Conservation (phyloP, 1,140 invertebrate genomes). For the Hydropsyche tenuis region DNA sequence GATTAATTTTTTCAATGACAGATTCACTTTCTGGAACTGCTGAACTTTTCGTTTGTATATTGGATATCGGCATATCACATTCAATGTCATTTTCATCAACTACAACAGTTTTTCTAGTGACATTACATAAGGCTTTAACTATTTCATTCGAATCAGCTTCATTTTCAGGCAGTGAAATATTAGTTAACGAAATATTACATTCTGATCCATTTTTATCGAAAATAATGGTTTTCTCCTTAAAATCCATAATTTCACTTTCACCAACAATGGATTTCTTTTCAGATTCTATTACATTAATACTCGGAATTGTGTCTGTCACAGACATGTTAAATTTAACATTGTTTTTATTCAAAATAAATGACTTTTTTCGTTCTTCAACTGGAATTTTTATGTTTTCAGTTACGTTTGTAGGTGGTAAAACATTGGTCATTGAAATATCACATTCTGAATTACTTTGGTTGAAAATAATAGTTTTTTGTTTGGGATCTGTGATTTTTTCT, state of each 20-base stretch:
- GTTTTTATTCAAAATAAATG: background rate
- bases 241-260: background rate
- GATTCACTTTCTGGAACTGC: too few relatives aligned
- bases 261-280: too few relatives aligned
- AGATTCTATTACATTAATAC: background rate
- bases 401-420: background rate
- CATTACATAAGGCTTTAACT: background rate
- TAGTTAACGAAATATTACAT: too few relatives aligned
- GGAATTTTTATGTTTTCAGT: background rate
- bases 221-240: conserved; percentile 27
- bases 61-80: background rate
- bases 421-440: conserved; percentile 32
- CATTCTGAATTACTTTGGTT: conserved; percentile 6
- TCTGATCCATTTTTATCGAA: conserved; percentile 23
- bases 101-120: conserved; percentile 2
- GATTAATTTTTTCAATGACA: too few relatives aligned
- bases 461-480: conserved; percentile 31
- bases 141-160: background rate
- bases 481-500: background rate
- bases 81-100: background rate
- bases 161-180: background rate
- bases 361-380: background rate
- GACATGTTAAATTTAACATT: background rate
- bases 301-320: background rate
- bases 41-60: background rate